phyloP scores from a whole-genome alignment of 2,797 vertebrate species.

The Microctenopoma lineatum region DNA sequence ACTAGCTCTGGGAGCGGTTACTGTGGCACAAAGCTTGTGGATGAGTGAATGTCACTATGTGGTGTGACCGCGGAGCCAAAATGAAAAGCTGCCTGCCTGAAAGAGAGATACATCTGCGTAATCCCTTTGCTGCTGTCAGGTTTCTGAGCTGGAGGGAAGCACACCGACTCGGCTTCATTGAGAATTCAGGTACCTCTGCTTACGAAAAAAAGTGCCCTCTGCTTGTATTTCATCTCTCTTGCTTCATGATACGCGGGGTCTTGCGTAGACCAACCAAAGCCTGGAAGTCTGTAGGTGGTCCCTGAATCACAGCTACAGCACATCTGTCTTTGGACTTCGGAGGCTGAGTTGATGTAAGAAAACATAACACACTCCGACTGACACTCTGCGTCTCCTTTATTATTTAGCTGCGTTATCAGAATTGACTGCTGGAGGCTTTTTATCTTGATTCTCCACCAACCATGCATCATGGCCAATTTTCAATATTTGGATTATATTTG shows the following conservation, averaged over 20 bases:
- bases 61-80: neutral
- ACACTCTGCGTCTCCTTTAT: neutral
- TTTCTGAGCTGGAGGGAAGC: conserved; percentile 8
- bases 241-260: neutral
- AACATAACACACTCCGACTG: neutral
- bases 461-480: conserved; percentile 17
- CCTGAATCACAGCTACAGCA: conserved; percentile 4
- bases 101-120: neutral
- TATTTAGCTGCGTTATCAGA: conserved; percentile 33
- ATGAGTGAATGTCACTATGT: neutral
- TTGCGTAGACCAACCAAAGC: conserved; percentile 3
- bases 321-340: neutral
- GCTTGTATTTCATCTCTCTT: conserved; percentile 3
- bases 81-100: neutral
- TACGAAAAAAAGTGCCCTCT: no score
- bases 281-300: conserved; percentile 15
- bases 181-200: neutral
- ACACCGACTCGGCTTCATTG: neutral
- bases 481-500: conserved; percentile 32
- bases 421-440: conserved; percentile 1
- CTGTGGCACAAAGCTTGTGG: neutral
- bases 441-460: conserved; percentile 28
- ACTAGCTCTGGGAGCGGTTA: no score
- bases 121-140: conserved; percentile 3
- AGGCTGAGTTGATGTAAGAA: conserved; percentile 18